Evolutionary conservation across 1,140 invertebrate species (phyloP).

Genomic region (Monochamus saltuarius): DNA sequence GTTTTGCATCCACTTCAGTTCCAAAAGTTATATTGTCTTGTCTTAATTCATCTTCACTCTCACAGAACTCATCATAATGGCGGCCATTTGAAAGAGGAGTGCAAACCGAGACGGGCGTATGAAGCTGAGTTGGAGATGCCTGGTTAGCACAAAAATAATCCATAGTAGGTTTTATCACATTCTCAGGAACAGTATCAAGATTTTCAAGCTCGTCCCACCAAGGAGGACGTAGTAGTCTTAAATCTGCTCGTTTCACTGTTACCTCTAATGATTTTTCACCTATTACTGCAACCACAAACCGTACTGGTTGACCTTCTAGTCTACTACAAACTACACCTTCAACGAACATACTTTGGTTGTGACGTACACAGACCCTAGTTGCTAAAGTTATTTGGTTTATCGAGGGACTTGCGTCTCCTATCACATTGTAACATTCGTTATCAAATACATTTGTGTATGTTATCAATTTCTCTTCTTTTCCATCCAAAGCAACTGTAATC

Average conservation of each 20-base stretch:
- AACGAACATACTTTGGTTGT: constrained; percentile 69
- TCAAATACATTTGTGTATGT: constrained; percentile 71
- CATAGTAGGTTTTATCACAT: constrained; percentile 11
- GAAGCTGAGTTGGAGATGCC: constrained; percentile 56
- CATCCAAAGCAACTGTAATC: constrained; percentile 75
- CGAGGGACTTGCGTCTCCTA: constrained; percentile 89
- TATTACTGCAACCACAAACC: constrained; percentile 76
- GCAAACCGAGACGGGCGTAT: constrained; percentile 53
- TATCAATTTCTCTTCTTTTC: constrained; percentile 62
- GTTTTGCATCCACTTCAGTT: constrained; percentile 59
- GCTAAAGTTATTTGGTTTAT: constrained; percentile 65
- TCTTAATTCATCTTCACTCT: constrained; percentile 87
- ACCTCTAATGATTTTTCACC: constrained; percentile 53
- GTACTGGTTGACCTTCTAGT: constrained; percentile 64
- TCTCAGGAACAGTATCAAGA: constrained; percentile 47
- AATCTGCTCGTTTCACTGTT: constrained; percentile 77
- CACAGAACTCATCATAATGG: constrained; percentile 78
- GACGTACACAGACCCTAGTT: constrained; percentile 56
- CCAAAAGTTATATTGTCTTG: constrained; percentile 85
- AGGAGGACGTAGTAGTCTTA: constrained; percentile 87
- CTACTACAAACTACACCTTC: constrained; percentile 81
- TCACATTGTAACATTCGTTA: constrained; percentile 80
- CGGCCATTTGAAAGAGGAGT: constrained; percentile 62
- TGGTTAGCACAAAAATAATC: constrained; percentile 52
- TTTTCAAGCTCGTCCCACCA: constrained; percentile 94